Conservation (phyloP, 2,797 vertebrate genomes). For the Poeciliopsis turneri region DNA sequence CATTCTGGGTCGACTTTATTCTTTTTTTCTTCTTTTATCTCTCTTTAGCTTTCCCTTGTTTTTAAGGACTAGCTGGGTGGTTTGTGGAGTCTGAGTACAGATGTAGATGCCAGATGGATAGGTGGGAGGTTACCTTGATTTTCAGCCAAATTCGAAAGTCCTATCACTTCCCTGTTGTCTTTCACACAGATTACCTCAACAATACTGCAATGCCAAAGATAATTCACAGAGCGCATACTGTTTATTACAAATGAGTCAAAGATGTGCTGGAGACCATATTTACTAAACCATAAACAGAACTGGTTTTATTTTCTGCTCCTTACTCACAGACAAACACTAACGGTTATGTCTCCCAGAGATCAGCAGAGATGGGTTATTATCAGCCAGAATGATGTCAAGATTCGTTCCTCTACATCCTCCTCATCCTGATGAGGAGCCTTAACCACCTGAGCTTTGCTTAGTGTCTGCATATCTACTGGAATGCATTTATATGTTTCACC, state of each 20-base stretch:
- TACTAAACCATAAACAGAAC: neutral
- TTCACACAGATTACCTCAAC: neutral
- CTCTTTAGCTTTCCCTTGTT: neutral
- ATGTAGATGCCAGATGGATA: slow-evolving; percentile 55
- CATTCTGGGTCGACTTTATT: neutral
- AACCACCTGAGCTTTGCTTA: neutral
- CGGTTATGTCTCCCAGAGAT: neutral
- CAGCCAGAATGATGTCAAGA: neutral
- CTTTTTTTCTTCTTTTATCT: neutral
- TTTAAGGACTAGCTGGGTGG: slow-evolving; percentile 19
- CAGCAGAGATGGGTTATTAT: neutral
- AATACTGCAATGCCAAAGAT: slow-evolving; percentile 8
- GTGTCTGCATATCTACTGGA: neutral
- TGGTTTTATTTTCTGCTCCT: neutral
- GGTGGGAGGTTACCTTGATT: slow-evolving; percentile 45
- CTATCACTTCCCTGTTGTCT: slow-evolving; percentile 14
- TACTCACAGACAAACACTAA: neutral
- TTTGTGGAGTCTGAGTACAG: slow-evolving; percentile 30
- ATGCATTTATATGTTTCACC: neutral
- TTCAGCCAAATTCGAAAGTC: slow-evolving; percentile 38
- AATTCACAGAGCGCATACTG: neutral
- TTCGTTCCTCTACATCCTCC: neutral
- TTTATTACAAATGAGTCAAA: neutral
- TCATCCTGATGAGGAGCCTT: neutral
- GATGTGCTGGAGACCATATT: neutral